Conservation (phyloP, 2,113 vertebrate species). For the Craseonycteris thonglongyai region DNA sequence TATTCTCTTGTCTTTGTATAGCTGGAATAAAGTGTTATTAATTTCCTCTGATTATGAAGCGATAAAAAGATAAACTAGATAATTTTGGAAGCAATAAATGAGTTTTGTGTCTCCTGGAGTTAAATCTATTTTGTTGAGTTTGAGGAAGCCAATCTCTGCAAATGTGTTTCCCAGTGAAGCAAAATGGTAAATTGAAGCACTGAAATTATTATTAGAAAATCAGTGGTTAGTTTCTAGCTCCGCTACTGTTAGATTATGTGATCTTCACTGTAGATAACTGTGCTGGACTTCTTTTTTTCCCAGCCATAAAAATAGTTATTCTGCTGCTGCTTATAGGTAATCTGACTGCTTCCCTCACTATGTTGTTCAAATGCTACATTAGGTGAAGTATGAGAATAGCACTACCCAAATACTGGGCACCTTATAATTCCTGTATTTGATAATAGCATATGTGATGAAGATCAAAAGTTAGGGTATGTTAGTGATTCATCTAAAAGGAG, state of each 20-base stretch:
- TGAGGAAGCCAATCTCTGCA: neutral
- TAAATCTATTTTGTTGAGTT: neutral
- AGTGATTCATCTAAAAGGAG: neutral
- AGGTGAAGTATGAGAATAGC: neutral
- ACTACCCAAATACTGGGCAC: neutral
- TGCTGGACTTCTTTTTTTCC: neutral
- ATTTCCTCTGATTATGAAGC: neutral
- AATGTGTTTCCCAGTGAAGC: neutral
- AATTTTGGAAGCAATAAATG: neutral
- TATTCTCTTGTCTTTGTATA: neutral
- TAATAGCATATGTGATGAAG: neutral
- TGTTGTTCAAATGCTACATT: neutral
- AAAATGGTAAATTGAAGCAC: neutral
- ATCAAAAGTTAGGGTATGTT: neutral
- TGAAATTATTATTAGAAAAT: neutral
- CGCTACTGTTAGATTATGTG: neutral
- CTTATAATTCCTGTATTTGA: neutral
- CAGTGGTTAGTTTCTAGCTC: neutral
- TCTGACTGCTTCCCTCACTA: accelerated
- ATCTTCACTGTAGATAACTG: neutral
- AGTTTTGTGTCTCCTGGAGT: neutral
- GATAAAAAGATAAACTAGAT: neutral
- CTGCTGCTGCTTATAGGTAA: neutral
- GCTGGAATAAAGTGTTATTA: neutral
- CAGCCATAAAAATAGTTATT: neutral